Conservation (phyloP, 2,797 vertebrate genomes). For the Hapalemur alaotrensis region DNA sequence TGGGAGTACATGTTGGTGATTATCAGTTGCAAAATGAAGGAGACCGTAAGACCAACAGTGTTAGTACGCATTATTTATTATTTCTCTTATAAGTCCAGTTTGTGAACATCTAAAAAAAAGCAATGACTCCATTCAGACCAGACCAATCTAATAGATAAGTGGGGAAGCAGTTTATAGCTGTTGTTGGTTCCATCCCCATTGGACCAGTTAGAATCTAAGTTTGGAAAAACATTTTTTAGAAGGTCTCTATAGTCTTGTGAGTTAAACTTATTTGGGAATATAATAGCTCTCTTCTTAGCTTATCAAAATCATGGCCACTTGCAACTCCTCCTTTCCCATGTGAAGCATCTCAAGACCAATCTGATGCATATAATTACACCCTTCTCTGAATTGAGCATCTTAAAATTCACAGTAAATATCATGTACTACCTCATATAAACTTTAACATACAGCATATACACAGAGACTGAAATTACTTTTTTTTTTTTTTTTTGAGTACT, state of each 20-base stretch:
- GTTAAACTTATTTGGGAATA: slow-evolving; percentile 14
- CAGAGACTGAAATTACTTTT: neutral
- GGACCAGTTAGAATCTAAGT: neutral
- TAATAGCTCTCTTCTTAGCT: neutral
- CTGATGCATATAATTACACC: neutral
- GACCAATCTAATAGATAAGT: neutral
- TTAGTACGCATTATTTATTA: slow-evolving; percentile 32
- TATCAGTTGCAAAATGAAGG: neutral
- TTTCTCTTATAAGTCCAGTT: neutral
- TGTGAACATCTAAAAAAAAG: neutral
- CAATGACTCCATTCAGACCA: neutral
- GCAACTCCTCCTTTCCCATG: neutral
- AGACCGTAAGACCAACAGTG: neutral
- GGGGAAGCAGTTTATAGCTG: neutral
- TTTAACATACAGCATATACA: neutral
- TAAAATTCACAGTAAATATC: slow-evolving; percentile 17
- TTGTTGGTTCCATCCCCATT: neutral
- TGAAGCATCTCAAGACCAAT: neutral
- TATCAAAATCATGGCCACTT: neutral
- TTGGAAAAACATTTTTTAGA: neutral
- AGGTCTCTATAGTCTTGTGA: neutral
- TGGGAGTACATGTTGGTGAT: neutral
- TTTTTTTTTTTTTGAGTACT: neutral
- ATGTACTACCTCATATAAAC: neutral
- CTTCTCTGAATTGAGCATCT: neutral